Conservation (phyloP, 2,797 vertebrate species). For the Dryobates pubescens region DNA sequence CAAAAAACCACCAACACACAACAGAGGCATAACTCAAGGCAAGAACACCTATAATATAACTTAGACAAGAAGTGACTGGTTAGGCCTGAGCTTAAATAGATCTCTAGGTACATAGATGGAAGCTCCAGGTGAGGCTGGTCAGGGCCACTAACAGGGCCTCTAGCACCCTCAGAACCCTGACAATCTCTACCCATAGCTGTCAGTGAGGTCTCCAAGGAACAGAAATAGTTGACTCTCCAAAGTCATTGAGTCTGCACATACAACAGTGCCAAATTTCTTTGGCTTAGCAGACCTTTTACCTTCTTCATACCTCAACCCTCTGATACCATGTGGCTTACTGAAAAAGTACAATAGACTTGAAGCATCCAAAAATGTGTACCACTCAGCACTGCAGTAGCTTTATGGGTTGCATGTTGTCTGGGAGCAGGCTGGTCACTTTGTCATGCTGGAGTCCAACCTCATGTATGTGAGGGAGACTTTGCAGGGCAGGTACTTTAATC, state of each 20-base stretch:
- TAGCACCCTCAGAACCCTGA: background rate
- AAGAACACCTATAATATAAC: rapidly evolving
- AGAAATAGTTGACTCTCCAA: background rate
- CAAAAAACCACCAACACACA: background rate
- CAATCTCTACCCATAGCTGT: rapidly evolving
- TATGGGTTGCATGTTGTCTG: background rate
- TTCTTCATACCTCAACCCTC: background rate
- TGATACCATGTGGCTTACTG: background rate
- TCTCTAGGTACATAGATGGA: background rate
- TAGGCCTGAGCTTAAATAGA: background rate
- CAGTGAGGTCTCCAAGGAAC: background rate
- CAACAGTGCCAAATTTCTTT: background rate
- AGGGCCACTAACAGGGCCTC: background rate
- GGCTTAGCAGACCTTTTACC: background rate
- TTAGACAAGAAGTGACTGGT: rapidly evolving
- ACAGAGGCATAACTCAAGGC: rapidly evolving
- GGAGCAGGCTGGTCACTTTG: background rate
- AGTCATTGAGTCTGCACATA: background rate
- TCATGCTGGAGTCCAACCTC: rapidly evolving
- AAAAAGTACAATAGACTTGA: background rate
- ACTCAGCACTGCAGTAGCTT: background rate
- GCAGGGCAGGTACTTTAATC: background rate
- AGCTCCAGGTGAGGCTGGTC: background rate
- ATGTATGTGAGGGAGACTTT: background rate
- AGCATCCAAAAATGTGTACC: background rate